A percentile compares a stretch with the other conserved stretches of the same genome.
These are phyloP conservation scores for Craterocephalus amniculus DNA, from an alignment of 2,797 vertebrate genomes.

Conservation along the genomic window DNA sequence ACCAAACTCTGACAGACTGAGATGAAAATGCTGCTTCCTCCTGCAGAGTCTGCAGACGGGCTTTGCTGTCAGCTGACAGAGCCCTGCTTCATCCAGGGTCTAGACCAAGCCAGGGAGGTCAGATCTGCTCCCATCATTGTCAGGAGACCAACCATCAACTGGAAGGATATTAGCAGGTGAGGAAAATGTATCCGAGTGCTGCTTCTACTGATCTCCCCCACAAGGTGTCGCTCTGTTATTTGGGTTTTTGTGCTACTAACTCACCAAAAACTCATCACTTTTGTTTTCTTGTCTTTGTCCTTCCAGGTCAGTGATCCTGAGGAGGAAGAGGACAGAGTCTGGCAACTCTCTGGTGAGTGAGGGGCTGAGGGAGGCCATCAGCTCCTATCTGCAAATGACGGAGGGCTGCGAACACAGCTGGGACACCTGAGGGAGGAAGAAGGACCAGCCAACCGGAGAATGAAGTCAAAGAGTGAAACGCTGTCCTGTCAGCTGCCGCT, in stretches of 20 bases:
- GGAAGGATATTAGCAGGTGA: slow-evolving; percentile 88
- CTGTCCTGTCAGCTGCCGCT: slow-evolving; percentile 7
- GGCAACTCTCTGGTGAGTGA: slow-evolving; percentile 85
- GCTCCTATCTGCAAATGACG: slow-evolving; percentile 88
- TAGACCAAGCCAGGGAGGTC: background rate
- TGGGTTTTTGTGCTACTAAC: background rate
- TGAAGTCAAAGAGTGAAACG: slow-evolving; percentile 60
- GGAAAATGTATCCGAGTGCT: slow-evolving; percentile 78
- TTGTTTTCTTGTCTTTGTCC: background rate
- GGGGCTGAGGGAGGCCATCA: slow-evolving; percentile 88
- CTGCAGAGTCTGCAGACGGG: slow-evolving; percentile 80
- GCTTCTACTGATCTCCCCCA: slow-evolving; percentile 59
- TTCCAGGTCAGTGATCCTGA: slow-evolving; percentile 83
- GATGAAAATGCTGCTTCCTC: slow-evolving; percentile 1
- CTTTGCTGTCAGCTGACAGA: slow-evolving; percentile 82
- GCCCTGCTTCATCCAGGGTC: slow-evolving; percentile 80
- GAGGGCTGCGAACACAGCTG: slow-evolving; percentile 69
- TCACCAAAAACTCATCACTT: no score
- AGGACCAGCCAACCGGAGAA: background rate
- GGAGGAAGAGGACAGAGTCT: slow-evolving; percentile 46
- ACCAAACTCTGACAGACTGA: background rate
- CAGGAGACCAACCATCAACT: slow-evolving; percentile 81
- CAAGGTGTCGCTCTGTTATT: slow-evolving; percentile 47
- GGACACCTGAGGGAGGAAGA: slow-evolving; percentile 64
- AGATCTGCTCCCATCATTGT: slow-evolving; percentile 52